Conservation (phyloP, 2,797 vertebrate species). For the Macropus fuliginosus region DNA sequence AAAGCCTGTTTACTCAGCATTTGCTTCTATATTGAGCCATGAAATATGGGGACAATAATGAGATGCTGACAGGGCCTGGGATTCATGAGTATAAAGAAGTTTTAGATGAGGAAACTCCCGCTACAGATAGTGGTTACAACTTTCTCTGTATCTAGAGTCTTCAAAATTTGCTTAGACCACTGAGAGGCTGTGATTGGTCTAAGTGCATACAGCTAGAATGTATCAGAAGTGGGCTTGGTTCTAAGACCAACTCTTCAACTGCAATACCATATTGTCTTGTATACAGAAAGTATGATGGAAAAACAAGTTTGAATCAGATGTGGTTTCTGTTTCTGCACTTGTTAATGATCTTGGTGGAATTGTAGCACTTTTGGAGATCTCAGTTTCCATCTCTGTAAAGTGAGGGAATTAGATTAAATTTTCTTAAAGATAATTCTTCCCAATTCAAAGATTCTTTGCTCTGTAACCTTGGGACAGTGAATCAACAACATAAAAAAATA, state of each 20-base stretch:
- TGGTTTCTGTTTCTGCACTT: background rate
- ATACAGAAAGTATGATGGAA: background rate
- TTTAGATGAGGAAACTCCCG: background rate
- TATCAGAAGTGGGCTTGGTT: background rate
- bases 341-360: background rate
- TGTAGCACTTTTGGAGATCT: background rate
- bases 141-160: background rate
- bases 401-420: background rate
- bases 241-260: background rate
- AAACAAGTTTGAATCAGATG: background rate
- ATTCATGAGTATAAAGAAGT: background rate
- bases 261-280: background rate
- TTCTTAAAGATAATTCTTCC: background rate
- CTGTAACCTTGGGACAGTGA: constrained; percentile 4
- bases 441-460: constrained; percentile 12
- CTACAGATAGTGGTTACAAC: background rate
- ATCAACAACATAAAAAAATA: constrained; percentile 8
- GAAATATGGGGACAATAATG: background rate
- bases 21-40: background rate
- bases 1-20: background rate
- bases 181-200: background rate
- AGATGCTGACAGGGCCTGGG: background rate
- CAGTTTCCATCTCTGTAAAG: background rate
- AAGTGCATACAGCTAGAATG: background rate
- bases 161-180: background rate